These are phyloP conservation scores for Liopterus haemorrhoidalis DNA, from an alignment of 2,888 invertebrate genomes.

Conservation along the genomic window DNA sequence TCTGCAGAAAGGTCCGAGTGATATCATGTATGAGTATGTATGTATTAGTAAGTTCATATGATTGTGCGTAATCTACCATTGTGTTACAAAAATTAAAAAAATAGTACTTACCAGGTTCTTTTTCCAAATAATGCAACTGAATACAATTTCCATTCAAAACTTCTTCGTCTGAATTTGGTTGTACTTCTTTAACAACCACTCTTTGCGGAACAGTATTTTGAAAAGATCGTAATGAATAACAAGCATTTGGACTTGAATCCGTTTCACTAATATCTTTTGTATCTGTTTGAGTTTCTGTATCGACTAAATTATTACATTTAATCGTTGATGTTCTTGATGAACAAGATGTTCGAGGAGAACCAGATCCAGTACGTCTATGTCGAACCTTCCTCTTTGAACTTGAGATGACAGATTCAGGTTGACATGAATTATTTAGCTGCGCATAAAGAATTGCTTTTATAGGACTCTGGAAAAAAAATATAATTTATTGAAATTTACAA, in stretches of 20 bases:
- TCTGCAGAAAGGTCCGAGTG: no score
- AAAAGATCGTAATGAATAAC: constrained; percentile 39
- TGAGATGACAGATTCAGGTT: constrained; percentile 51
- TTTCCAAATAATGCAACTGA: constrained; percentile 43
- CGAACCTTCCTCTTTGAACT: constrained; percentile 49
- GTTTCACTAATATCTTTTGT: constrained; percentile 57
- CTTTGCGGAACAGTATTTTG: constrained; percentile 38
- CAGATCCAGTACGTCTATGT: constrained; percentile 57
- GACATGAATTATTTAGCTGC: constrained; percentile 53
- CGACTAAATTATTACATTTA: constrained; percentile 46
- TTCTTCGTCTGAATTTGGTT: constrained; percentile 36
- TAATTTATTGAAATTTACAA: no score
- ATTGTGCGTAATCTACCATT: no score
- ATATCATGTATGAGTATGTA: no score
- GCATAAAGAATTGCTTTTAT: constrained; percentile 56
- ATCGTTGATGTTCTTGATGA: constrained; percentile 39
- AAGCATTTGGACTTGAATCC: constrained; percentile 52
- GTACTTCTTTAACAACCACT: constrained; percentile 41
- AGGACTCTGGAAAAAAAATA: constrained; percentile 44
- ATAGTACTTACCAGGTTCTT: constrained; percentile 37
- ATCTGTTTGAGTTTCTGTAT: constrained; percentile 64
- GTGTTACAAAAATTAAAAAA: no score
- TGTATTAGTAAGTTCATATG: no score
- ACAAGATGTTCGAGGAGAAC: constrained; percentile 46
- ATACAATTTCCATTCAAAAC: constrained; percentile 43